Base-by-base conservation (phyloP, 2,888 invertebrate genomes). In the Alloscopus bannaensis region DNA sequence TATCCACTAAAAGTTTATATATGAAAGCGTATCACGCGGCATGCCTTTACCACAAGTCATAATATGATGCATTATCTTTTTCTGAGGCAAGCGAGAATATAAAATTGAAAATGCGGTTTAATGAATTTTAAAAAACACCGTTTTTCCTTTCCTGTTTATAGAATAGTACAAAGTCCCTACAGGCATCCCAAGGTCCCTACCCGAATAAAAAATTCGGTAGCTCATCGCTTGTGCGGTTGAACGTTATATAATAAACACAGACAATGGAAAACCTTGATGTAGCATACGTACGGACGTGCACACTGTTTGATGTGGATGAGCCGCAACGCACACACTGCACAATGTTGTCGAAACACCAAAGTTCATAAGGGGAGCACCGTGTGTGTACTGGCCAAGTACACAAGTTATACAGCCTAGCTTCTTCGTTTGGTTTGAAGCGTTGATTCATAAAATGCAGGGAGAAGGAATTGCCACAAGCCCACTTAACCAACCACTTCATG, bases 31-130 rank as follows among this genome's bases (percentile, higher is more conserved):
- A n/a, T n/a, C n/a, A n/a, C n/a, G n/a, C n/a, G n/a, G n/a, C n/a
- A n/a, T n/a, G n/a, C n/a, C n/a, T n/a, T 13, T 36, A 36, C 36
- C 36, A 8, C 36, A 1, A 20, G 28, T n/a, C 40, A 69, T 69
- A 24, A n/a, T 28, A 69, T 69, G 36, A 57, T 69, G 29, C 69
- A 69, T 66, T 24, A 66, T 52, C 29, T 42, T 60, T 28, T 22
- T 65, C 28, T 22, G n/a, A 3, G 26, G 36, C 22, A 52, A 45
- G 66, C 29, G 66, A 64, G 52, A 36, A 55, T 59, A 66, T 59
- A 50, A 75, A 75, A 75, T 75, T 75, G 75, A 75, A 75, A 75
- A 75, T 66, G 75, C 36, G 75, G 75, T 75, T 75, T 75, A 75
- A 75, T 75, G 75, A 75, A 75, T 75, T 75, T 75, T 75, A 59